Evolutionary conservation across 2,113 vertebrate species (phyloP), one percentile per base, ranked within the genome.

Genomic region (Orcinus orca): DNA sequence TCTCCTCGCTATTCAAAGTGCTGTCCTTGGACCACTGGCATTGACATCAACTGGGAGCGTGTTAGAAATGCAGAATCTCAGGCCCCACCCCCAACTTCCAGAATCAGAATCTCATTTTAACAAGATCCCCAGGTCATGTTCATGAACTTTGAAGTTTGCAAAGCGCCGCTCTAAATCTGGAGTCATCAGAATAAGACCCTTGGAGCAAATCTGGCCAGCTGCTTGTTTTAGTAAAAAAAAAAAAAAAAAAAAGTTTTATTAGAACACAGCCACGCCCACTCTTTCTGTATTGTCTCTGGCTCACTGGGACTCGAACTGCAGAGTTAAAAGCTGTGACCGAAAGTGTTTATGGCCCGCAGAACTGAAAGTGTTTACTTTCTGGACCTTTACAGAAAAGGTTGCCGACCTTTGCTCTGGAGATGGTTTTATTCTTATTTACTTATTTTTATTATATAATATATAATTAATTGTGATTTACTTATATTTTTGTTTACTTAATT

Each of bases 361-460:
- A 63, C 36, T 47, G 17, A 76, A 5, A 29, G 6, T 53, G 33
- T 26, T 13, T 36, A 10, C 71, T 14, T 20, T 6, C 58, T 12
- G 26, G 31, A 15, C 29, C 26, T 84, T 62, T 29, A 53, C 2
- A n/a, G 62, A 25, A 55, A 81, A 67, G 29, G 2, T 38, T 21
- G 15, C 60, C 0, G 4, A 11, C 8, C 0, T 6, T 17, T 60
- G 33, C n/a, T 60, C 44, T 73, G 84, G 62, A 53, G 14, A 41
- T 62, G 41, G 71, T 53, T 68, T 96, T 87, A 41, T 88, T 93
- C 89, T 92, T 68, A 81, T 73, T 65, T 94, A 87, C 33, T 87
- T 25, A 8, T 29, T 90, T 77, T 85, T n/a, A 6, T 63, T 94
- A 76, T 97, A 60, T 87, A 15, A 58, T 53, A 29, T 67, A 33